A percentile compares a stretch with the other conserved stretches of the same genome.
phyloP scores from a whole-genome alignment of 2,113 vertebrate species.

The Egretta garzetta region DNA sequence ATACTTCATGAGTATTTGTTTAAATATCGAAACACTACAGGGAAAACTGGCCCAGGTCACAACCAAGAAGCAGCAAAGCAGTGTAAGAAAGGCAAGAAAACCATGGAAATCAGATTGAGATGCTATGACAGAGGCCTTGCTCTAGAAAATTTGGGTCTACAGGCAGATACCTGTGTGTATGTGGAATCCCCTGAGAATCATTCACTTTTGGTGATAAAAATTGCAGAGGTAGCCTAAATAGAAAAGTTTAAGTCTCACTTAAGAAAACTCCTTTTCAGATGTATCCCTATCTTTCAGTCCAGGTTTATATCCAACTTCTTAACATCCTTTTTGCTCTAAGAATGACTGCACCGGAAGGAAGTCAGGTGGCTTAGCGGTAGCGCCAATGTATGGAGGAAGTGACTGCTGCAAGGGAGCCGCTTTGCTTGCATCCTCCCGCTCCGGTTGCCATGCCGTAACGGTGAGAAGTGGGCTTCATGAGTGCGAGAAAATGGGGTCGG shows the following conservation, averaged over 20 bases:
- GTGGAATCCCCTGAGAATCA: neutral
- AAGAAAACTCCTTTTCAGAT: neutral
- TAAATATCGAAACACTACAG: neutral
- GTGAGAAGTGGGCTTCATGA: neutral
- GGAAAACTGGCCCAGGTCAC: neutral
- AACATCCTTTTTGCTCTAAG: neutral
- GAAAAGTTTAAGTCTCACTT: neutral
- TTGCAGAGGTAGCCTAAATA: neutral
- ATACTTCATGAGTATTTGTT: neutral
- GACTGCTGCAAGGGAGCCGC: neutral
- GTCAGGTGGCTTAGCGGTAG: neutral
- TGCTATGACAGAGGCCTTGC: neutral
- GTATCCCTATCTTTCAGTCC: neutral
- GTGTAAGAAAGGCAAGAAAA: neutral
- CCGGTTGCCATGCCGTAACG: fast-evolving
- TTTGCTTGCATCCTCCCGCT: neutral
- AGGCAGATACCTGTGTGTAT: neutral
- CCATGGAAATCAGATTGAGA: neutral
- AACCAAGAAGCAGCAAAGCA: neutral
- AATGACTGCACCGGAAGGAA: neutral
- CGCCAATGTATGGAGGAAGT: neutral
- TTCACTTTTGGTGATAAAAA: neutral
- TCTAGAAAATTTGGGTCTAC: neutral
- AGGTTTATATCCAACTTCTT: neutral
- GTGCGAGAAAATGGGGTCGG: neutral